phyloP scores from a whole-genome alignment of 1,140 invertebrate species.

The Pollicipes pollicipes region DNA sequence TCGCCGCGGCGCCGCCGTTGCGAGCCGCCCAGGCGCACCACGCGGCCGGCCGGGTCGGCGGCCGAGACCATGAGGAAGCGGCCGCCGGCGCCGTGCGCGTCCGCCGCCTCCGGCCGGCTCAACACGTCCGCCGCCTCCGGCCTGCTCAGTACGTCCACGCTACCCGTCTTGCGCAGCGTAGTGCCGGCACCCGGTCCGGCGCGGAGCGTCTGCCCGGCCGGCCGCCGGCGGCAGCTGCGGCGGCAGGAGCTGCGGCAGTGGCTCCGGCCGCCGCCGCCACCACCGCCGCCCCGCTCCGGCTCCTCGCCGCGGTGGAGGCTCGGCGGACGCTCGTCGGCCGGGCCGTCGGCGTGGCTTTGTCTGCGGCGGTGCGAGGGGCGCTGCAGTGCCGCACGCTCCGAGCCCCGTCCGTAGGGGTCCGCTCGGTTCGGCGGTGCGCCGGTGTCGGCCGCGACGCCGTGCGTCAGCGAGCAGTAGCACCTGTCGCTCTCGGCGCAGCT shows the following conservation, averaged over 20 bases:
- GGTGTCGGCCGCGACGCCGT: constrained; percentile 7
- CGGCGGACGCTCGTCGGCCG: too few relatives aligned
- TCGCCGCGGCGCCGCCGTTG: constrained; percentile 12
- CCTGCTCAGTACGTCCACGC: too few relatives aligned
- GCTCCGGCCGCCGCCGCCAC: too few relatives aligned
- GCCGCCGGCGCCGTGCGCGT: neutral
- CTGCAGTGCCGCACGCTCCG: constrained; percentile 10
- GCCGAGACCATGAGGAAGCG: constrained; percentile 34
- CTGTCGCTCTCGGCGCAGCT: constrained; percentile 71
- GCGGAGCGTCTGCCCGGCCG: neutral
- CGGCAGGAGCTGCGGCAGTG: neutral
- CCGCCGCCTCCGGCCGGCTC: too few relatives aligned
- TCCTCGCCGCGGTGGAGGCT: too few relatives aligned
- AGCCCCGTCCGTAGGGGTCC: constrained; percentile 22
- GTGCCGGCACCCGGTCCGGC: neutral
- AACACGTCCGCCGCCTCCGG: neutral
- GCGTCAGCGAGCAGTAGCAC: constrained; percentile 49
- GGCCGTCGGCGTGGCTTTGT: too few relatives aligned
- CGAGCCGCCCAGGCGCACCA: constrained; percentile 22
- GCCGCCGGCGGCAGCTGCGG: neutral
- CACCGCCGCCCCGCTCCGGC: constrained; percentile 18
- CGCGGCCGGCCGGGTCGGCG: constrained; percentile 32
- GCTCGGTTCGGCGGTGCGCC: too few relatives aligned
- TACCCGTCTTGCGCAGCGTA: too few relatives aligned
- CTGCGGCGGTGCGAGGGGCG: too few relatives aligned